Base-by-base conservation (phyloP, 2,797 vertebrate species). In the Botia kubotai region DNA sequence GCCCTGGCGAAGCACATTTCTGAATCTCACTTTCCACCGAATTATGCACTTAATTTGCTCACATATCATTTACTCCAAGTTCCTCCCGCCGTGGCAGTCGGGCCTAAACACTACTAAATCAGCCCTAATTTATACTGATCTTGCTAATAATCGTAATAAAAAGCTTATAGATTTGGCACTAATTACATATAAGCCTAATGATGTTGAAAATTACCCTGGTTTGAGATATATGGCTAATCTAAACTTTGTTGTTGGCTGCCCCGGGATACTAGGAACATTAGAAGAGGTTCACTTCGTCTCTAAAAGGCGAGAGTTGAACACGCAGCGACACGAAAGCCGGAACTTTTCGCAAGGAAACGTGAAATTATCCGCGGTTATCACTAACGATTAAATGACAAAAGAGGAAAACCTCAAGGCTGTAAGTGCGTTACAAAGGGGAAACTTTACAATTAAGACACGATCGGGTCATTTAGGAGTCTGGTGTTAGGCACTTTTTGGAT, bases 71-170 rank as follows among this genome's bases (percentile, higher is more conserved):
- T 94, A 95, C 93, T 95, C 95, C 94, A 93, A 94, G 92, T 94
- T 92, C 93, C 92, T 93, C 93, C 90, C 84, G 92, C 90, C 91
- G 93, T 95, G 95, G 95, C 94, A 96, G 95, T 93, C 92, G 94
- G 95, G 93, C 95, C 94, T 95, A 95, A 95, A 95, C 95, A 95
- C 94, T 94, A 93, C 93, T 94, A 96, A 95, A 96, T 95, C 95
- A 96, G 94, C 94, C 95, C 95, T 96, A 95, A 96, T 96, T 94
- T 95, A 96, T 95, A 95, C 95, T 94, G 95, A 96, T 96, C 95
- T 94, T 95, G 94, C 93, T 95, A 96, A 95, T 95, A 95, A 95
- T 95, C 93, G 93, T 95, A 95, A 96, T 95, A 95, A 95, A 93
- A 95, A 95, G 94, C 94, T 94, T 95, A 95, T 95, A 95, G 94